Evolutionary conservation across 2,797 vertebrate genomes (phyloP), one percentile per base, ranked within the genome.

Genomic region (Glossophaga mutica): DNA sequence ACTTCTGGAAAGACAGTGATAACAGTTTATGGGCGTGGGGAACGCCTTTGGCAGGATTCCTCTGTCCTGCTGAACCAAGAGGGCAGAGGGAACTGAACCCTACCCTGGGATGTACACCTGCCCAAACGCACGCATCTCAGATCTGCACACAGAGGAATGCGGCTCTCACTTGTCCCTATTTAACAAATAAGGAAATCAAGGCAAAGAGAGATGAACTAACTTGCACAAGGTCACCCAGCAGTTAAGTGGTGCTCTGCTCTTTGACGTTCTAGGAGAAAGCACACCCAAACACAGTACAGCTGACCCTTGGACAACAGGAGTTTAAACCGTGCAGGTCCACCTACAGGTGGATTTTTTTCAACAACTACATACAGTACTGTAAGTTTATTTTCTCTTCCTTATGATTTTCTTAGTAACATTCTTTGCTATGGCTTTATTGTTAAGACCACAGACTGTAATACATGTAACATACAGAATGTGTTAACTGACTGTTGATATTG

Each of bases 11-110:
- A 59, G 46, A 59, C 57, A 52, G n/a, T 87, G 88, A 94, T 87
- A 89, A 86, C 81, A 34, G 76, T 74, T 94, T 85, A 73, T 90
- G 79, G 82, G 78, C 34, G 82, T 11, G 70, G 87, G 83, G 39
- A 94, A 92, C 94, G 92, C 97, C 96, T 46, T 87, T 1, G 14
- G 79, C 92, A 83, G 82, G 97, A 97, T 96, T 97, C 96, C 88
- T 87, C 44, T 8, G 32, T 34, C 73, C 76, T 39, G 42, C 52
- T 24, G 48, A 94, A 21, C 52, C 46, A 26, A 32, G 74, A n/a
- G 55, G 59, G 71, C 76, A 62, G n/a, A 74, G 62, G 42, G 62
- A 37, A 77, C 22, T 2, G 6, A 62, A 22, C 74, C 87, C 73
- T 44, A 55, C 39, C 96, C 96, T 4, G 10, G 39, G 59, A 65